A percentile compares a stretch with the other conserved stretches of the same genome.
phyloP scores from a whole-genome alignment of 2,113 vertebrate species.

The Cariama cristata region DNA sequence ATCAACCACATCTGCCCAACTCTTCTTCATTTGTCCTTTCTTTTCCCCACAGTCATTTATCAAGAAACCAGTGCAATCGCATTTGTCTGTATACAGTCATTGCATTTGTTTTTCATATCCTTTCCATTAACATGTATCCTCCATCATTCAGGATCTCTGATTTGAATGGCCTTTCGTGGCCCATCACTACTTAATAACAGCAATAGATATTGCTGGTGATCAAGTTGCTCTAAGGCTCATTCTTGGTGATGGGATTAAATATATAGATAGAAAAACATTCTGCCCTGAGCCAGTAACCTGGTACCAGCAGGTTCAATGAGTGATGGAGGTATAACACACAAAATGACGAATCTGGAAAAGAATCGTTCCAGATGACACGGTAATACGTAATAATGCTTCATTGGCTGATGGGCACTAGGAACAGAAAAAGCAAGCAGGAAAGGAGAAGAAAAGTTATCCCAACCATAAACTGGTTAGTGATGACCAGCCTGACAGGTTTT shows the following conservation, averaged over 20 bases:
- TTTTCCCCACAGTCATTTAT: background rate
- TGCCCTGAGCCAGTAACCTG: background rate
- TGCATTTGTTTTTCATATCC: background rate
- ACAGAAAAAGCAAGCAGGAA: background rate
- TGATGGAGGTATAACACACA: background rate
- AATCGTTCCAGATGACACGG: accelerated
- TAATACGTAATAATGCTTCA: background rate
- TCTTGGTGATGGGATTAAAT: background rate
- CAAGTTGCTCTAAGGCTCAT: background rate
- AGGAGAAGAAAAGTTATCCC: background rate
- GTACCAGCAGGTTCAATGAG: background rate
- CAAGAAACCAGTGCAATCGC: background rate
- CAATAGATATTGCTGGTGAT: background rate
- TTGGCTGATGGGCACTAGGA: background rate
- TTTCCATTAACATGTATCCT: background rate
- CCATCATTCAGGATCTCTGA: background rate
- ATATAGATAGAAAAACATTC: background rate
- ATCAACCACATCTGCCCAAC: background rate
- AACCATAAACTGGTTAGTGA: background rate
- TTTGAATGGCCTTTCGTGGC: background rate
- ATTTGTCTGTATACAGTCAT: background rate
- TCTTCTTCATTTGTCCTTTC: background rate
- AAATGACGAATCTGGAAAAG: background rate
- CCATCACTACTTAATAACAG: background rate
- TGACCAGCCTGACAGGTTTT: background rate